Conservation (phyloP, 2,113 vertebrate species). For the Felis chaus region DNA sequence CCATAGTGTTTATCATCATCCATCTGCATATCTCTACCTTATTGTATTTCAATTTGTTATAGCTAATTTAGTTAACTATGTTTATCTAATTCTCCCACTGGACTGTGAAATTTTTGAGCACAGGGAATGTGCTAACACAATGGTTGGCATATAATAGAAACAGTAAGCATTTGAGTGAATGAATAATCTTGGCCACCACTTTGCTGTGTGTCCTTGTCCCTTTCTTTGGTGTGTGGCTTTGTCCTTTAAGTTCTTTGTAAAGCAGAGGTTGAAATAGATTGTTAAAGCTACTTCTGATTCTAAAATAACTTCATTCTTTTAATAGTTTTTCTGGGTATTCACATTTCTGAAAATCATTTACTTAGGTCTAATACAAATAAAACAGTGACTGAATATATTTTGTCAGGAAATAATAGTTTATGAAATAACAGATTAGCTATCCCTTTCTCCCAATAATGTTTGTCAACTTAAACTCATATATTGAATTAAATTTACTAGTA, state of each 20-base stretch:
- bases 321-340: neutral
- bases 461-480: neutral
- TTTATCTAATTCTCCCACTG: neutral
- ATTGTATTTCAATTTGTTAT: neutral
- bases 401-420: constrained; percentile 10
- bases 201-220: neutral
- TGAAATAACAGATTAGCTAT: neutral
- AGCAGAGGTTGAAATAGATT: neutral
- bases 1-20: neutral
- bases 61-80: neutral
- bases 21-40: neutral
- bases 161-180: neutral
- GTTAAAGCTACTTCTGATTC: constrained; percentile 2
- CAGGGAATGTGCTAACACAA: neutral
- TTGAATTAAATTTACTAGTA: constrained; percentile 3
- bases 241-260: neutral
- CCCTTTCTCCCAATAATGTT: neutral
- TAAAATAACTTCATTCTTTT: constrained; percentile 30
- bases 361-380: constrained; percentile 22
- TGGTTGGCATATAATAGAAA: neutral
- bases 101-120: neutral
- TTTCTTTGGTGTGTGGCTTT: neutral
- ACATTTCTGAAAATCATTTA: constrained; percentile 35
- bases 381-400: neutral
- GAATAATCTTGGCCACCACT: neutral